Evolutionary conservation across 1,140 invertebrate species (phyloP), one percentile per base, ranked within the genome.

Genomic region (Plectrocnemia conspersa): DNA sequence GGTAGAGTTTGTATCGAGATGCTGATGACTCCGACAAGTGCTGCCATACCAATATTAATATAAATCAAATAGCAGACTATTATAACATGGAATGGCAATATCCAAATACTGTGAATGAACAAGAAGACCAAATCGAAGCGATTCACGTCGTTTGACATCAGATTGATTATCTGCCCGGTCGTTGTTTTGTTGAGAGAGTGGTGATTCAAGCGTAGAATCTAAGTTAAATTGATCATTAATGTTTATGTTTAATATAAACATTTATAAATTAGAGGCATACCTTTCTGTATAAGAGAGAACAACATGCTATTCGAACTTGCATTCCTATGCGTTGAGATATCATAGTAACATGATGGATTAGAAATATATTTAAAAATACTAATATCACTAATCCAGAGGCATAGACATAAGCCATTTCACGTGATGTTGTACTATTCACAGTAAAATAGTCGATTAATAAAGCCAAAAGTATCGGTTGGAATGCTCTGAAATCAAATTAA

Each of bases 61-160:
- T 75, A 81, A 16, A 79, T 64, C 16, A 81, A 75, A 25, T 63
- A 64, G 24, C 76, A 58, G 6, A 65, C 60, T 25, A 79, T 76
- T 49, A 77, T 64, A 9, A 77, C 77, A 64, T 85, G 80, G 2
- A 82, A 36, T 11, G 83, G 82, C 11, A 80, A 82, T 53, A 78
- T 71, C 74, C 73, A 77, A 15, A 77, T 64, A 32, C 74, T 76
- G 53, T 77, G 75, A 1, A 73, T 63, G 42, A 75, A 79, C 9
- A 71, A 52, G 3, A 74, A 68, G 6, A 73, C 72, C 3, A 73
- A 66, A 62, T 81, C 79, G 54, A 81, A 81, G 18, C 79, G 64
- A 38, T 75, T 77, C 1, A 80, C 77, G 59, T 89, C 86, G 64
- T 89, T 89, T 3, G 87, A 85, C 71, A 89, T 75, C 0, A 89